A percentile compares a stretch with the other conserved stretches of the same genome.
Conservation (phyloP, 1,140 invertebrate species). For the Anagrus nilaparvatae region DNA sequence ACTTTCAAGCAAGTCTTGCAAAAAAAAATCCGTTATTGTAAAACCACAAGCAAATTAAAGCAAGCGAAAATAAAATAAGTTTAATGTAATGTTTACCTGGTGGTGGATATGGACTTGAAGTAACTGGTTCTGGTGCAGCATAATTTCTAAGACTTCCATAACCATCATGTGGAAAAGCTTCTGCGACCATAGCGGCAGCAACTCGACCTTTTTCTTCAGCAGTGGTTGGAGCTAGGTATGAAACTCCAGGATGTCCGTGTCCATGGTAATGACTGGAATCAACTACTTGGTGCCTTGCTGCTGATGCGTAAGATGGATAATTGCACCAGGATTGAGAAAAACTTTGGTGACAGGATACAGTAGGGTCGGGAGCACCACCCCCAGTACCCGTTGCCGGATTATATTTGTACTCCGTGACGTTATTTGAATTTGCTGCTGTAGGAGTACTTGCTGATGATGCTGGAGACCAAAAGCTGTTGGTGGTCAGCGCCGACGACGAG, state of each 20-base stretch:
- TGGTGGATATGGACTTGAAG: slow-evolving; percentile 67
- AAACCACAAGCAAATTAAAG: too few species aligned
- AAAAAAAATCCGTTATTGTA: too few species aligned
- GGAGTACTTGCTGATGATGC: slow-evolving; percentile 44
- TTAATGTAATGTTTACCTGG: slow-evolving; percentile 63
- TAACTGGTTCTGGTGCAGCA: slow-evolving; percentile 58
- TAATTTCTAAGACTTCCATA: slow-evolving; percentile 66
- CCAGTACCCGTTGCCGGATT: slow-evolving; percentile 39
- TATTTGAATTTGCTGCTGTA: slow-evolving; percentile 39
- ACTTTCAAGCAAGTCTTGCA: too few species aligned
- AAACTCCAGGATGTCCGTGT: slow-evolving; percentile 41
- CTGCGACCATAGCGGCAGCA: slow-evolving; percentile 50
- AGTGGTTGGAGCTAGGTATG: slow-evolving; percentile 50
- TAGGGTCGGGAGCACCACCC: slow-evolving; percentile 43
- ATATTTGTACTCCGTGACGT: slow-evolving; percentile 44
- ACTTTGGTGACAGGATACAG: slow-evolving; percentile 58
- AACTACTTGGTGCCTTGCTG: slow-evolving; percentile 46
- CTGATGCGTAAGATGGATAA: slow-evolving; percentile 57
- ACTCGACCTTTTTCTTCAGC: slow-evolving; percentile 55
- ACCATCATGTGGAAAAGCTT: slow-evolving; percentile 63
- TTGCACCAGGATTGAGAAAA: slow-evolving; percentile 66
- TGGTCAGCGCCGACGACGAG: slow-evolving; percentile 54
- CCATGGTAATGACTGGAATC: slow-evolving; percentile 45
- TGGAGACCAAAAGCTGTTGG: slow-evolving; percentile 34
- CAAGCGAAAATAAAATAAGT: too few species aligned